Base-by-base conservation (phyloP, 2,797 vertebrate genomes). In the Selene dorsalis region DNA sequence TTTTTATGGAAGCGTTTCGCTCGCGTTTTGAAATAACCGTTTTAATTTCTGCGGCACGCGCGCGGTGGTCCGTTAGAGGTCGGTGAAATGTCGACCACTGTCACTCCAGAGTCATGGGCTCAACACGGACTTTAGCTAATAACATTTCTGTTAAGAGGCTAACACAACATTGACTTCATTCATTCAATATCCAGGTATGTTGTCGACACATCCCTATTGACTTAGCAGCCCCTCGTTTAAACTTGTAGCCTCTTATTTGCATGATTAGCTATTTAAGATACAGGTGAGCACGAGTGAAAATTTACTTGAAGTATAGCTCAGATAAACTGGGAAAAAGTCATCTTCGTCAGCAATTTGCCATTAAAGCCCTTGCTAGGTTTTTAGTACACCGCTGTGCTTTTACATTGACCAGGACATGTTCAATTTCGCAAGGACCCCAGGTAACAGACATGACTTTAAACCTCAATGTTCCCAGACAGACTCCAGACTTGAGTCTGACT, bases 31-130 rank as follows among this genome's bases (percentile, higher is more conserved):
- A 48, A 28, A 20, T 16, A 17, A 66, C 45, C 32, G 20, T 69
- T 84, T 68, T 56, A 17, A 17, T 62, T 4, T 28, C 28, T 16
- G 35, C 58, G 57, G 38, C 3, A 41, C 63, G 53, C 63, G 69
- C n/a, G 75, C 14, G 68, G 64, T 30, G 69, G 24, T 65, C 50
- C 12, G 68, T 35, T 73, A 80, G 81, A 72, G 67, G 80, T 90
- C 76, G 83, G 68, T 65, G 82, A 78, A 39, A 69, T 81, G 63
- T 83, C 77, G 80, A 66, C 77, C 82, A 62, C 81, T 88, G 85
- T 81, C 90, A 88, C 75, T 79, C 74, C 52, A 88, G 77, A 93
- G 93, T 89, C 86, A 94, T 93, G 92, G 91, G 92, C 87, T 88
- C 90, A 64, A 65, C 74, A 24, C 87, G 86, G 89, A 93, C 82